A percentile compares a stretch with the other conserved stretches of the same genome.
phyloP scores from a whole-genome alignment of 37 sponge, comb jelly and placozoan genomes.

The Haliclona indistincta region DNA sequence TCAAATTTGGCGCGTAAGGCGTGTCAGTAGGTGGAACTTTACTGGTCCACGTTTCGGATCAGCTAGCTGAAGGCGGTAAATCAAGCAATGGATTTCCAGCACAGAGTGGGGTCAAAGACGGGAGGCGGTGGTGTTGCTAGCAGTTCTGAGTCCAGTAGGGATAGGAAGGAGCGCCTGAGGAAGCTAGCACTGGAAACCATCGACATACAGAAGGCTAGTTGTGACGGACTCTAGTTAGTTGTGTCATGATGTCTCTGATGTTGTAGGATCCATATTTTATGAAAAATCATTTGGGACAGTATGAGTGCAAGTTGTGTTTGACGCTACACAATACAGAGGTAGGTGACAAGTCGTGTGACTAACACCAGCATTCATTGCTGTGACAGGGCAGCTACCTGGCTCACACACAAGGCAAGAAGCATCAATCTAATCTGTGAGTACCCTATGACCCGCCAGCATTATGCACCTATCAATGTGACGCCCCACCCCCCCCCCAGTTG shows the following conservation, averaged over 20 bases:
- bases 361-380: background rate
- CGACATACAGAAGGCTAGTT: conserved; percentile 80
- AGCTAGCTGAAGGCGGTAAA: background rate
- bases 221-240: background rate
- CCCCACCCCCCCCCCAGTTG: no score
- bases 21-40: no score
- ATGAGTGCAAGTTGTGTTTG: conserved; percentile 98
- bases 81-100: conserved; percentile 94
- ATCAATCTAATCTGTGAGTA: conserved; percentile 94
- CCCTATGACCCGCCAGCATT: background rate
- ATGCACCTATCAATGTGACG: no score
- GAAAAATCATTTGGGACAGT: conserved; percentile 97
- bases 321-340: conserved; percentile 80
- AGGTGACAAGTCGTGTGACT: background rate
- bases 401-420: conserved; percentile 98
- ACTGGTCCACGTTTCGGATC: background rate
- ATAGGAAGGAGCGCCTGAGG: conserved; percentile 90
- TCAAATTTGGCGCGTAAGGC: no score
- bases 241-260: background rate
- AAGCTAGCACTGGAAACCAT: conserved; percentile 97
- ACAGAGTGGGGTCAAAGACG: conserved; percentile 93
- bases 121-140: conserved; percentile 96
- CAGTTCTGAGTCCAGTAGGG: conserved; percentile 89
- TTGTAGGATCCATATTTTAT: conserved; percentile 98
- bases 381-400: conserved; percentile 93